Base-by-base conservation (phyloP, 2,888 invertebrate species). In the Dioctria rufipes region DNA sequence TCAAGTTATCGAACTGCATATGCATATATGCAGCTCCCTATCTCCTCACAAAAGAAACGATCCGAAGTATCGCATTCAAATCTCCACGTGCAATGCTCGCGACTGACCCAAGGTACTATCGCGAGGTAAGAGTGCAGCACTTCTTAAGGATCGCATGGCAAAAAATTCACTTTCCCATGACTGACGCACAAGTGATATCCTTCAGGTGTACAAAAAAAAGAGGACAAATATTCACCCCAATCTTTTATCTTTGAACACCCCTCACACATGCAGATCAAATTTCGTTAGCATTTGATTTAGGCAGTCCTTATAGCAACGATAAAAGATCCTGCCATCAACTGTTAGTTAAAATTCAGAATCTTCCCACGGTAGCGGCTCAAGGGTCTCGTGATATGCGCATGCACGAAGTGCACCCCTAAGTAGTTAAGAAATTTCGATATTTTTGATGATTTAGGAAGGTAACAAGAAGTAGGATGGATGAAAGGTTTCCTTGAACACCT, bases 321-420 rank as follows among this genome's bases (percentile, higher is more conserved):
- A 73, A 73, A 73, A 60, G 58, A 42, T 73, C 73, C 73, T 73
- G 73, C 73, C 60, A 73, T 58, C 73, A n/a, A n/a, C 51, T 69
- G 46, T 11, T 69, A 11, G 71, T 25, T 54, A 11, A 39, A 37
- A 37, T 54, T 40, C 46, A 3, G 25, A 58, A 73, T 43, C 40
- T 67, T 67, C 67, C 73, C 73, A 73, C 73, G 73, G 73, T 60
- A 73, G 73, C 4, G 65, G n/a, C n/a, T 39, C 69, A 43, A 51
- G 67, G 43, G 79, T 69, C 79, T 79, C 79, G 79, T 79, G 79
- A 67, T 79, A 69, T 79, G 79, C 79, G 67, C 79, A 79, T 79
- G 79, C 79, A 79, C 67, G 79, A 79, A 67, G 79, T 79, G 79
- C 79, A 79, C 67, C 67, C 79, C 46, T 60, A 58, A 73, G 60